A percentile compares a stretch with the other conserved stretches of the same genome.
phyloP scores from a whole-genome alignment of 2,797 vertebrate genomes.

The Scleropages formosus region DNA sequence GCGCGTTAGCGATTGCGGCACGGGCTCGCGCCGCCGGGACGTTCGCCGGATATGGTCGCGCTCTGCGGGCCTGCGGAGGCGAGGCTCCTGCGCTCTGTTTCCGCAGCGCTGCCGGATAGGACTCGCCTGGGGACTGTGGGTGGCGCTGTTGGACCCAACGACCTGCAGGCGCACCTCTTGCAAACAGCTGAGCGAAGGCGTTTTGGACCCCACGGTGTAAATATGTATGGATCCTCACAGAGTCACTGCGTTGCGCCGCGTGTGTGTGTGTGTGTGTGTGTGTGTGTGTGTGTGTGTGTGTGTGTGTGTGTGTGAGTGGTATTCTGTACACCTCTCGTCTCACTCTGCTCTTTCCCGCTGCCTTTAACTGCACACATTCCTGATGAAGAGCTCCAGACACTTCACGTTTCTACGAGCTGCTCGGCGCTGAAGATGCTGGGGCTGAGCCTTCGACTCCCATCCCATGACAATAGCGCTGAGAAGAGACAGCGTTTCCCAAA shows the following conservation, averaged over 20 bases:
- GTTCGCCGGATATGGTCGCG: too few species aligned
- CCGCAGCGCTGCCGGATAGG: too few species aligned
- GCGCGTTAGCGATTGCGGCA: too few species aligned
- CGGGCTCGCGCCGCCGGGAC: too few species aligned
- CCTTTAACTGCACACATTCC: constrained; percentile 14
- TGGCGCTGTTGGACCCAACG: not conserved
- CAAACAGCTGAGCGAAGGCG: constrained; percentile 12
- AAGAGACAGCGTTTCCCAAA: constrained; percentile 2
- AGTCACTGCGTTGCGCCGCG: not conserved
- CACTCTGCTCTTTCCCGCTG: not conserved
- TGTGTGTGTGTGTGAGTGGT: not conserved
- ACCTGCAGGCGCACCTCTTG: too few species aligned
- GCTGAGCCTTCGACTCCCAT: not conserved
- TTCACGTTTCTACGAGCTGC: constrained; percentile 22
- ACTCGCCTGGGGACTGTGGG: too few species aligned
- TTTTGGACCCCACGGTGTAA: constrained; percentile 7
- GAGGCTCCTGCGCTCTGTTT: too few species aligned
- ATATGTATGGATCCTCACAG: constrained; percentile 10
- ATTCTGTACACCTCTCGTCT: not conserved
- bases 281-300: not conserved
- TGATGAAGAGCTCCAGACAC: constrained; percentile 8
- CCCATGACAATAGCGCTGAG: constrained; percentile 18
- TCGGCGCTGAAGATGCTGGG: constrained; percentile 5
- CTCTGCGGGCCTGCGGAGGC: not conserved
- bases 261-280: not conserved